Conservation (phyloP, 35 echinoderm and acorn worm genomes). For the Holothuria glaberrima region DNA sequence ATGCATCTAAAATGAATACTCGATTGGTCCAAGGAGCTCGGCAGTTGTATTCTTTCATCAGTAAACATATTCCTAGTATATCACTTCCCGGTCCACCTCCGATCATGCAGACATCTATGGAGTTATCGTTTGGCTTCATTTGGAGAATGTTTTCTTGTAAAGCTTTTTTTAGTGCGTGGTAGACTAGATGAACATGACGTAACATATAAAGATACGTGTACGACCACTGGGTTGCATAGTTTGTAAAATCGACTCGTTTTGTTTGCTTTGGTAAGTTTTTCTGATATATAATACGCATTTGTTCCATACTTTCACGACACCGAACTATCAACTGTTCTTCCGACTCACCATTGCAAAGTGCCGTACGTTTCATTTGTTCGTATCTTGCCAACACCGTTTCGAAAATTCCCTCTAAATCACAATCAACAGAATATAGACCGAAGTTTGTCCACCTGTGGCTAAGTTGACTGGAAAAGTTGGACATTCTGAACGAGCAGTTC, state of each 20-base stretch:
- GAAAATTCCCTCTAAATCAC: background rate
- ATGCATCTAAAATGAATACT: constrained; percentile 27
- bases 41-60: background rate
- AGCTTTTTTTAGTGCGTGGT: constrained; percentile 2
- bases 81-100: constrained; percentile 56
- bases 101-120: background rate
- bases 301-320: background rate
- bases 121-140: background rate
- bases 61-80: constrained; percentile 14
- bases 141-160: background rate
- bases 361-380: background rate
- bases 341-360: background rate
- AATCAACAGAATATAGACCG: background rate
- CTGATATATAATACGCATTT: background rate
- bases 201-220: constrained; percentile 39
- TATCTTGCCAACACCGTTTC: background rate
- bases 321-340: background rate
- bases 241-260: background rate
- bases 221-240: background rate
- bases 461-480: too few species aligned
- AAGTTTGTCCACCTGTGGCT: too few species aligned
- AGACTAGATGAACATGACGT: constrained; percentile 42
- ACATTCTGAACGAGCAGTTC: too few species aligned
- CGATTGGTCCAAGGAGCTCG: background rate
- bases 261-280: background rate